Percentiles rank a stretch among this genome's conserved stretches.
Conservation (phyloP, 2,888 invertebrate genomes). For the Gnatocerus cornutus region DNA sequence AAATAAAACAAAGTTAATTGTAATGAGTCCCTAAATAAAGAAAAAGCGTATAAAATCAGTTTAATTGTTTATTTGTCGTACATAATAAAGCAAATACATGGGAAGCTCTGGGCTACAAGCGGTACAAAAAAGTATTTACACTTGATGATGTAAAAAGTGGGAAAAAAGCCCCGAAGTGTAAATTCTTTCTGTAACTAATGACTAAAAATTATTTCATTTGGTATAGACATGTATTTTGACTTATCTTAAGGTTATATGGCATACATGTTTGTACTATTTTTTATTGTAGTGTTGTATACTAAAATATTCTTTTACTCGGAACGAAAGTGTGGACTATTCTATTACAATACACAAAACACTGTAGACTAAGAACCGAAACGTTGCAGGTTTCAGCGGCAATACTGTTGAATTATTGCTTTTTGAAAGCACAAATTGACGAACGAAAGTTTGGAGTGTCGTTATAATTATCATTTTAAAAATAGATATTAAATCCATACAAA, state of each 20-base stretch:
- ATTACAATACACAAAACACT: conserved; percentile 25
- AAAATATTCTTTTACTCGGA: conserved; percentile 37
- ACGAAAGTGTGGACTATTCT: conserved; percentile 21
- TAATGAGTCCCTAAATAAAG: too few relatives aligned
- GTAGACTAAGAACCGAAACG: not conserved
- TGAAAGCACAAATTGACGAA: conserved; percentile 28
- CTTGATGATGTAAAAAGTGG: conserved; percentile 29
- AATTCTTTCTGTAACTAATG: conserved; percentile 49
- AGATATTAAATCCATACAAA: conserved; percentile 46
- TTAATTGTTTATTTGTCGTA: conserved; percentile 33
- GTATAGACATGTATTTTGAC: conserved; percentile 48
- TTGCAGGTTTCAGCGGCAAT: conserved; percentile 14
- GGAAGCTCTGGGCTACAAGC: conserved; percentile 65
- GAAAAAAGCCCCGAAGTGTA: conserved; percentile 41
- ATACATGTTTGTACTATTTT: conserved; percentile 53
- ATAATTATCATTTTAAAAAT: conserved; percentile 37
- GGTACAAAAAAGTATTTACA: conserved; percentile 56
- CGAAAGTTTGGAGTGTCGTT: conserved; percentile 22
- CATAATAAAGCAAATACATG: conserved; percentile 61
- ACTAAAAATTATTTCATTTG: conserved; percentile 40
- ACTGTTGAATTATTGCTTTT: conserved; percentile 40
- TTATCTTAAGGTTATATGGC: conserved; percentile 50
- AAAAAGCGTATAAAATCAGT: too few relatives aligned
- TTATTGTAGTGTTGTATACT: conserved; percentile 46
- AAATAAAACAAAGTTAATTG: too few relatives aligned